Evolutionary conservation across 1,140 invertebrate genomes (phyloP), one percentile per base, ranked within the genome.

Genomic region (Cardiocondyla obscurior): DNA sequence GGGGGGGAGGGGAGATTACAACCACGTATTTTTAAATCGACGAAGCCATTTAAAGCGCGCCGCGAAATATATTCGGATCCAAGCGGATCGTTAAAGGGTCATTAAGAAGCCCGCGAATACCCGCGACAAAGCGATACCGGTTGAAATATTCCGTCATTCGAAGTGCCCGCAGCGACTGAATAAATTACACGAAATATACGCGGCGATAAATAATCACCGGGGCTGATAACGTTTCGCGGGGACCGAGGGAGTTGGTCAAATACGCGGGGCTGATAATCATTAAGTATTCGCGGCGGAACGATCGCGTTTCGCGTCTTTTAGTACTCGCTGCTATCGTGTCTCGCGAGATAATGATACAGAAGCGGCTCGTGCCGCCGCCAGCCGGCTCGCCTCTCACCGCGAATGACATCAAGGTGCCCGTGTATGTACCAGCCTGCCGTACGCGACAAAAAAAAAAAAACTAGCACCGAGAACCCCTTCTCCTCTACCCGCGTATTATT

Each of bases 361-460:
- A 10, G n/a, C n/a, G 58, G 10, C 19, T 39, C 33, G 33, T 36
- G 58, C 3, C 7, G 16, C 16, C 8, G 28, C 7, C 30, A 6
- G n/a, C 58, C 58, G 19, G n/a, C 30, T 2, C 25, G 25, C 14
- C 12, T 36, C 30, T 36, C 8, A 10, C 3, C n/a, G 33, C 33
- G n/a, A 62, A 39, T 62, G 58, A 62, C 33, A 22, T 19, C n/a
- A 39, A 62, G 58, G 33, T 62, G 19, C 36, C 58, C n/a, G 33
- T 19, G 57, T 60, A 36, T 3, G 36, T 6, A 60, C 36, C 58
- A 36, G 55, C 3, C 7, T 1, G 30, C 3, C 7, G 28, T n/a
- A 62, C 2, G 8, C n/a, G 8, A 12, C 33, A 62, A 62, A 62
- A 60, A 62, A 12, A n/a, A 62, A 62, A 62, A 60, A 62, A 62